Evolutionary conservation across 2,888 invertebrate genomes (phyloP), one percentile per base, ranked within the genome.

Genomic region (Acanthopleura granulata): DNA sequence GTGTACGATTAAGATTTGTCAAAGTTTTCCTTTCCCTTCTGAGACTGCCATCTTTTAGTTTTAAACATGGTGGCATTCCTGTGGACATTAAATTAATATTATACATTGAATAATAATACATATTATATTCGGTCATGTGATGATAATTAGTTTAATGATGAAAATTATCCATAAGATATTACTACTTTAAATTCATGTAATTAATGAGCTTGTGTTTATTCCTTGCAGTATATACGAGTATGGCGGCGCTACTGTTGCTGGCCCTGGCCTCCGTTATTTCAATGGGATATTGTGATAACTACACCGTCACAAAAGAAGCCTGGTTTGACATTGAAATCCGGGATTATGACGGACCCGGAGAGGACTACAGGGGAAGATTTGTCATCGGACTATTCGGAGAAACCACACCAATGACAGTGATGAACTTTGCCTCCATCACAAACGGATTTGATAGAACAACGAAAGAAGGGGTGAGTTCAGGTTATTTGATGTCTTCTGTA

Each of bases 291-390:
- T 50, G 57, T 57, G 78, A 78, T 30, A 81, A 82, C 73, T 82
- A 73, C 78, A 84, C 85, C 40, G 81, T 85, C n/a, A 86, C 85
- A 15, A 81, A 85, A 49, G 85, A 84, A 72, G 85, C 81, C 14
- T 85, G 83, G 83, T 86, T 85, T 74, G 85, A 85, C 22, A 75
- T 85, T 14, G 77, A 78, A 72, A 77, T 84, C 50, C 80, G 80
- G 75, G 81, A 85, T 73, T 51, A 80, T 72, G 80, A 82, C 72
- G 82, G 81, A 22, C 79, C 81, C 0, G 83, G 82, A 25, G 72
- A 72, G 22, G 74, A 80, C 74, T 80, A 73, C 66, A 78, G 74
- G 27, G 83, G 80, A 0, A 75, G 81, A 49, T 81, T 87, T 70
- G 77, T 75, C 9, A 75, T 86, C 62, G 86, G 79, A 40, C 77